These are phyloP conservation scores for Cenopis cana DNA, from an alignment of 2,888 invertebrate genomes.

Conservation along the genomic window DNA sequence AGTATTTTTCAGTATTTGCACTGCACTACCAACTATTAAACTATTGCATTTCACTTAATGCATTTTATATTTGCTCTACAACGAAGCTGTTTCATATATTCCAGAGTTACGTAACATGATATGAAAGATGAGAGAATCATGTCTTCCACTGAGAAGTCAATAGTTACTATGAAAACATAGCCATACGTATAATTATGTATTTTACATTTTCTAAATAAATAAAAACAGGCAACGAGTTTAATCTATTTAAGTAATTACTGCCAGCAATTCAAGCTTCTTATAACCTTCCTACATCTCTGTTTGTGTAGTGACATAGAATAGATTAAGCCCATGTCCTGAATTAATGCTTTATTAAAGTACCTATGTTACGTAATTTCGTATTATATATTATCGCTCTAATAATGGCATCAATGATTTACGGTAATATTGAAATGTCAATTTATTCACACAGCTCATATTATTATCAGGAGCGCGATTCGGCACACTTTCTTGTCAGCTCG, in stretches of 20 bases:
- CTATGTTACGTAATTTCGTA: not conserved
- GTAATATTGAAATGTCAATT: slow-evolving; percentile 13
- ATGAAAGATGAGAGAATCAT: slow-evolving; percentile 27
- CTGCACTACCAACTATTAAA: slow-evolving; percentile 2
- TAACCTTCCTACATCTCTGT: not conserved
- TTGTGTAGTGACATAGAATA: not conserved
- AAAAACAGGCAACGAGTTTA: not conserved
- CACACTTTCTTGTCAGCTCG: not conserved
- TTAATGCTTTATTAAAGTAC: not conserved
- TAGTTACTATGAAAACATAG: slow-evolving; percentile 14
- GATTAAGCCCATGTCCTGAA: not conserved
- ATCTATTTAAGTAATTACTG: not conserved
- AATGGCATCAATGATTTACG: not conserved
- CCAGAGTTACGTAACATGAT: slow-evolving; percentile 10
- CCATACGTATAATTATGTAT: not conserved
- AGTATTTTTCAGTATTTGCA: slow-evolving; percentile 32
- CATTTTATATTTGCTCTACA: slow-evolving; percentile 34
- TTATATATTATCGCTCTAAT: not conserved
- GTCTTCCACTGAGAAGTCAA: slow-evolving; percentile 30
- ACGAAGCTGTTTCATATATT: slow-evolving; percentile 11
- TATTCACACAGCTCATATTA: slow-evolving; percentile 5
- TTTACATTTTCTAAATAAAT: not conserved
- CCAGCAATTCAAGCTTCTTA: not conserved
- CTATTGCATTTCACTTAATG: slow-evolving; percentile 18
- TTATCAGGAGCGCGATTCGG: not conserved